These are phyloP conservation scores for Orthosia incerta DNA, from an alignment of 2,888 invertebrate species.

Conservation along the genomic window DNA sequence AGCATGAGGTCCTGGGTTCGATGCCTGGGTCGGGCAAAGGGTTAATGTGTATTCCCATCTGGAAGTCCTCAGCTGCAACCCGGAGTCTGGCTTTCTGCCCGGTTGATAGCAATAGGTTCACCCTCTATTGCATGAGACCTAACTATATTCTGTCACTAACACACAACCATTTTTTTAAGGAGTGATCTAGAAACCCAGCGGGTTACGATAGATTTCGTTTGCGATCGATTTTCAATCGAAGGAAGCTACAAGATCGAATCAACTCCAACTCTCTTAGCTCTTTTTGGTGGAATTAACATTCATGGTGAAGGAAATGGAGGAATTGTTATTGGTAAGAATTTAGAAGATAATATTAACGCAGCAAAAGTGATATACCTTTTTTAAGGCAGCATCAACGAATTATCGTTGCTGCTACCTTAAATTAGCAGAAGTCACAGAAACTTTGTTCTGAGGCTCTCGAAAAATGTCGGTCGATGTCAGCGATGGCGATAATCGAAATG, in stretches of 20 bases:
- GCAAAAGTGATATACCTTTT: background rate
- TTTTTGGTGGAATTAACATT: constrained; percentile 48
- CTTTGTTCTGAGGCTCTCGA: too few species aligned
- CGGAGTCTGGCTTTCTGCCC: too few species aligned
- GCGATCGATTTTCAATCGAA: constrained; percentile 29
- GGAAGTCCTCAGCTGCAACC: too few species aligned
- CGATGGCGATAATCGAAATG: too few species aligned
- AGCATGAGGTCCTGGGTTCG: too few species aligned
- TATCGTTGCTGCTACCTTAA: background rate
- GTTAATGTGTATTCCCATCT: too few species aligned
- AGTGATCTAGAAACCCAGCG: constrained; percentile 5
- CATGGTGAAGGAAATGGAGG: constrained; percentile 50
- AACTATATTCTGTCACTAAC: background rate
- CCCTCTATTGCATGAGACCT: too few species aligned
- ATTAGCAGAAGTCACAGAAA: too few species aligned
- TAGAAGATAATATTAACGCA: background rate
- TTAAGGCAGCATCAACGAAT: background rate
- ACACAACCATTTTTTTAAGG: constrained; percentile 19
- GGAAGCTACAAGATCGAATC: constrained; percentile 42
- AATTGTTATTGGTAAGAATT: constrained; percentile 38
- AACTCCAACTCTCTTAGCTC: constrained; percentile 32
- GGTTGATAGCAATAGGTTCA: too few species aligned
- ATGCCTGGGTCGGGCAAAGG: too few species aligned
- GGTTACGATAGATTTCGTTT: constrained; percentile 12
- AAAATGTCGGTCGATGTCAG: too few species aligned